phyloP scores from a whole-genome alignment of 2,888 invertebrate genomes.

The Tachystola acroxantha region DNA sequence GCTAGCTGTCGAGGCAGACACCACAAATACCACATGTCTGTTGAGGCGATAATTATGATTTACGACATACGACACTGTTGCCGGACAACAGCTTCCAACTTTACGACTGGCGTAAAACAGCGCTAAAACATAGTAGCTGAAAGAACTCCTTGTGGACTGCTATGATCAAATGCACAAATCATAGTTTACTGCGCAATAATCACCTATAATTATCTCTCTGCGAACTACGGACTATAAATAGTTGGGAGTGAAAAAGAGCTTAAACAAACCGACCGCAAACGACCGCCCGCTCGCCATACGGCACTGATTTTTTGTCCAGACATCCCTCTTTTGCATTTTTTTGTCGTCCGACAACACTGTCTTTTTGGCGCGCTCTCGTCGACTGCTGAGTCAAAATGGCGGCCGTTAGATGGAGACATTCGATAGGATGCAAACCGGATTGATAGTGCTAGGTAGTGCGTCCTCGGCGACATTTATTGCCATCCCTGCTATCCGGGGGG shows the following conservation, averaged over 20 bases:
- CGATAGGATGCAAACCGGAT: conserved; percentile 68
- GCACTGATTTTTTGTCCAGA: conserved; percentile 44
- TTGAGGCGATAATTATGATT: conserved; percentile 14
- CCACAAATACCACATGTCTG: too few species aligned
- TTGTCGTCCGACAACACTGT: conserved; percentile 38
- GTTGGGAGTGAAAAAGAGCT: conserved; percentile 19
- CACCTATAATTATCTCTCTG: conserved; percentile 5
- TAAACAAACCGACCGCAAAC: conserved; percentile 48
- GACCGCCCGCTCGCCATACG: conserved; percentile 46
- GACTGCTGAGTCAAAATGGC: conserved; percentile 27
- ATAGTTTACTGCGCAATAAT: conserved; percentile 9
- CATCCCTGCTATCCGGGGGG: conserved; percentile 29
- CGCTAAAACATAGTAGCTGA: conserved; percentile 5
- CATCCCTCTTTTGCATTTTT: conserved; percentile 34
- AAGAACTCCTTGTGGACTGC: conserved; percentile 1
- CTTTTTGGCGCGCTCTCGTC: conserved; percentile 29
- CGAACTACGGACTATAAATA: conserved; percentile 5
- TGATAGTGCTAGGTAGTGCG: conserved; percentile 59
- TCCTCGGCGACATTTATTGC: conserved; percentile 63
- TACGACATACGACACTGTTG: conserved; percentile 4
- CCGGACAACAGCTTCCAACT: conserved; percentile 2
- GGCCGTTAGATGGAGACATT: conserved; percentile 55
- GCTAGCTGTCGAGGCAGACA: too few species aligned
- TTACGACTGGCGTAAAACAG: conserved; percentile 1
- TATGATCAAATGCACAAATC: conserved; percentile 6